Evolutionary conservation across 2,797 vertebrate genomes (phyloP).

Genomic region (Staurois parvus): DNA sequence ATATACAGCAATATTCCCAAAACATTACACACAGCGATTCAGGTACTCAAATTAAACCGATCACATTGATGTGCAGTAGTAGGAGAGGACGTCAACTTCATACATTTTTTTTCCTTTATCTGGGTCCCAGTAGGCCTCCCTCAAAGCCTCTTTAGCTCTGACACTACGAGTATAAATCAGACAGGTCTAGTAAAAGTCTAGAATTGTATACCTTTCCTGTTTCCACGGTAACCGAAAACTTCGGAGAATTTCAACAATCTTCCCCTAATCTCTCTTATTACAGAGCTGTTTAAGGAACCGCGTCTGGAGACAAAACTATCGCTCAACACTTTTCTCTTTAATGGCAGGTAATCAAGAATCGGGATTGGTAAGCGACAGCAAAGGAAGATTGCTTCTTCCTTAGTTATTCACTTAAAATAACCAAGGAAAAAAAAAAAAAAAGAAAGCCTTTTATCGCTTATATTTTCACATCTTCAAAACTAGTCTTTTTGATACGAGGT

Average conservation of each 20-base stretch:
- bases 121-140: background rate
- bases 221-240: conserved; percentile 25
- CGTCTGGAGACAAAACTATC: background rate
- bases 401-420: background rate
- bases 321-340: conserved; percentile 13
- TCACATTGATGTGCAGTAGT: background rate
- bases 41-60: too few relatives aligned
- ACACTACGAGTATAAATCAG: conserved; percentile 13
- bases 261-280: conserved; percentile 50
- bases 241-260: conserved; percentile 40
- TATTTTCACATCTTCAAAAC: too few relatives aligned
- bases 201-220: conserved; percentile 16
- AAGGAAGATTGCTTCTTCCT: background rate
- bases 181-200: background rate
- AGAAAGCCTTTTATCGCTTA: too few relatives aligned
- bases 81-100: too few relatives aligned
- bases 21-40: too few relatives aligned
- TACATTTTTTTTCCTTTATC: background rate
- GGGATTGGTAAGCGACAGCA: background rate
- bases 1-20: too few relatives aligned
- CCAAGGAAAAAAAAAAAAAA: background rate
- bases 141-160: conserved; percentile 1
- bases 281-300: conserved; percentile 48
- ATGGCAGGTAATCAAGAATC: conserved; percentile 33
- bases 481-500: too few relatives aligned